Conservation (phyloP, 2,888 invertebrate species). For the Ophion slaviceki region DNA sequence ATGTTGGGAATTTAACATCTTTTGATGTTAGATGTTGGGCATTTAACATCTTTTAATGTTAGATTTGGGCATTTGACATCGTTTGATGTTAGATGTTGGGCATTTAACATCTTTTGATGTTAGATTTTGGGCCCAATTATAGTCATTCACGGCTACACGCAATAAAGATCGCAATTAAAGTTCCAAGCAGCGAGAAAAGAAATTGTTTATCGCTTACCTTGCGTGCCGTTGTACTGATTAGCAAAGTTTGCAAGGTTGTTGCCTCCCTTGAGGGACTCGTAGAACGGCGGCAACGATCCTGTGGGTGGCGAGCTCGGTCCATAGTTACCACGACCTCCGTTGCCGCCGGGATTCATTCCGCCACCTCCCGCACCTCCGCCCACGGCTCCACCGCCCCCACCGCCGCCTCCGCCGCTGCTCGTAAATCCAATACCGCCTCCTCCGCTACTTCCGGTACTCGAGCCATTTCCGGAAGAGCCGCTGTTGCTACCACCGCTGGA, state of each 20-base stretch:
- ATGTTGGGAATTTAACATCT: too few species aligned
- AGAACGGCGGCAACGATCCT: constrained; percentile 94
- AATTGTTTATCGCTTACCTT: constrained; percentile 71
- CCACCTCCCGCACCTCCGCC: constrained; percentile 88
- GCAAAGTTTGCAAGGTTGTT: constrained; percentile 88
- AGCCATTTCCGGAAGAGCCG: constrained; percentile 79
- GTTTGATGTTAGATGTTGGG: too few species aligned
- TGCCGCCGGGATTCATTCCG: constrained; percentile 90
- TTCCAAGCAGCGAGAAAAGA: constrained; percentile 10
- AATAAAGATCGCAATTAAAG: neutral
- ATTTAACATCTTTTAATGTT: too few species aligned
- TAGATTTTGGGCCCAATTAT: too few species aligned
- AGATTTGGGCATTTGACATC: too few species aligned
- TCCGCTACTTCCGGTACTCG: constrained; percentile 81
- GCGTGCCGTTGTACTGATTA: constrained; percentile 86
- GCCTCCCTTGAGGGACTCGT: constrained; percentile 93
- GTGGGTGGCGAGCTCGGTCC: constrained; percentile 95
- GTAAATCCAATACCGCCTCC: constrained; percentile 86
- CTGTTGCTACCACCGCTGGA: constrained; percentile 60
- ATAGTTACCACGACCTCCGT: constrained; percentile 92
- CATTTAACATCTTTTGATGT: too few species aligned
- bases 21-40: too few species aligned
- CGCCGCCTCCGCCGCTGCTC: constrained; percentile 85
- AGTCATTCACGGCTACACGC: neutral
- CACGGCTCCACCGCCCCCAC: constrained; percentile 86